These are phyloP conservation scores for Andrena haemorrhoa DNA, from an alignment of 2,888 invertebrate genomes.

Conservation along the genomic window DNA sequence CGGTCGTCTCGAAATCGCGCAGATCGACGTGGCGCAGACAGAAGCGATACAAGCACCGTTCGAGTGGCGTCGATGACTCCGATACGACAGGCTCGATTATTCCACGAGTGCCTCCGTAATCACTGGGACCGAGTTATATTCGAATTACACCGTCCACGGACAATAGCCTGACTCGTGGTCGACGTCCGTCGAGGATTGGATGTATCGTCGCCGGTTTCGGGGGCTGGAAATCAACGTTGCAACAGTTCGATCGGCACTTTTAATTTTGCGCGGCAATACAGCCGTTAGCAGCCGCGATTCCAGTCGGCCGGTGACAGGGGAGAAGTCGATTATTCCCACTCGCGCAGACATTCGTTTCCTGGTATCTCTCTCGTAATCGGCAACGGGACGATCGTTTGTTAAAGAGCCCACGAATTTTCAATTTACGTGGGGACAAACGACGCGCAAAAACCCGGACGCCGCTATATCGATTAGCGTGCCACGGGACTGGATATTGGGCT, in stretches of 20 bases:
- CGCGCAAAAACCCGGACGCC: conserved; percentile 28
- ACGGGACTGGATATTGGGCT: neutral
- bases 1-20: neutral
- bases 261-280: conserved; percentile 61
- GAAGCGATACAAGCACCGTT: conserved; percentile 25
- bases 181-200: conserved; percentile 9
- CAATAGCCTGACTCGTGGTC: conserved; percentile 15
- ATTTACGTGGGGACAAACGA: conserved; percentile 44
- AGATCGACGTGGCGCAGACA: conserved; percentile 11
- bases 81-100: conserved; percentile 31
- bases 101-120: conserved; percentile 5
- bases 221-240: conserved; percentile 8
- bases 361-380: conserved; percentile 55
- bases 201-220: neutral
- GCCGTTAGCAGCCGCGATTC: conserved; percentile 62
- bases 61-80: conserved; percentile 33
- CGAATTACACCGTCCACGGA: conserved; percentile 29
- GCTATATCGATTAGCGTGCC: conserved; percentile 23
- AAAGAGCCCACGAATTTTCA: conserved; percentile 62
- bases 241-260: conserved; percentile 45
- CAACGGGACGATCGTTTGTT: conserved; percentile 53
- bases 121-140: conserved; percentile 25
- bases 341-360: conserved; percentile 60
- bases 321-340: conserved; percentile 66
- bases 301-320: conserved; percentile 38